Evolutionary conservation across 2,888 invertebrate genomes (phyloP).

Genomic region (Xanthorhoe spadicearia): DNA sequence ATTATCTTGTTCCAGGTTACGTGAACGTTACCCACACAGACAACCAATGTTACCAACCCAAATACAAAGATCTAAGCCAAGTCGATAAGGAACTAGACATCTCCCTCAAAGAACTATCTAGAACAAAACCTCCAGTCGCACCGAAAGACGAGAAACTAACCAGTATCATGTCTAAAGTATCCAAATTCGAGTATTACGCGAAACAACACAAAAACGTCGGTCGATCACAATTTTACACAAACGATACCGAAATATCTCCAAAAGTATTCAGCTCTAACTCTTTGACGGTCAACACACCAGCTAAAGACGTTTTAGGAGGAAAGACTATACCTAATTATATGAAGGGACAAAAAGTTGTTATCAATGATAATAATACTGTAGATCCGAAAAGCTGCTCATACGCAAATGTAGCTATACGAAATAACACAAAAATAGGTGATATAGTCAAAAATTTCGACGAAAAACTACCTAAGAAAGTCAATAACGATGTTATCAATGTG

Average conservation of each 20-base stretch:
- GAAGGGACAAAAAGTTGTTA: slow-evolving; percentile 57
- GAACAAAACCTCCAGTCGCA: slow-evolving; percentile 87
- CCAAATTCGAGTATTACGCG: slow-evolving; percentile 91
- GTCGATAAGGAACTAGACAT: slow-evolving; percentile 77
- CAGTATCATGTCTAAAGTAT: slow-evolving; percentile 89
- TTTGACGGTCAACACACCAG: slow-evolving; percentile 91
- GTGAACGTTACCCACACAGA: slow-evolving; percentile 57
- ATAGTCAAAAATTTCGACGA: slow-evolving; percentile 81
- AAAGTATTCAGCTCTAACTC: slow-evolving; percentile 93
- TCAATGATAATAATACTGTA: slow-evolving; percentile 66
- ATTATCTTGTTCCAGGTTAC: slow-evolving; percentile 60
- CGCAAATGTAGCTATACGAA: slow-evolving; percentile 72
- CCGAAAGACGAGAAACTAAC: slow-evolving; percentile 84
- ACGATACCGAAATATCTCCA: slow-evolving; percentile 85
- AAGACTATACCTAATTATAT: slow-evolving; percentile 86
- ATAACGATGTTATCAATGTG: slow-evolving; percentile 74
- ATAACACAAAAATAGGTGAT: slow-evolving; percentile 77
- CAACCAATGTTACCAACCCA: slow-evolving; percentile 70
- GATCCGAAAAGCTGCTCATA: slow-evolving; percentile 74
- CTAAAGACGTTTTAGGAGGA: slow-evolving; percentile 91
- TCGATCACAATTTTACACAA: slow-evolving; percentile 74
- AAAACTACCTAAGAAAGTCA: slow-evolving; percentile 74
- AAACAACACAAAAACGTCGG: slow-evolving; percentile 85
- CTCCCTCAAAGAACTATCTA: slow-evolving; percentile 79
- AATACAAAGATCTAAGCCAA: slow-evolving; percentile 74